phyloP scores from a whole-genome alignment of 2,888 invertebrate species.

The Sminthurinus aureus region DNA sequence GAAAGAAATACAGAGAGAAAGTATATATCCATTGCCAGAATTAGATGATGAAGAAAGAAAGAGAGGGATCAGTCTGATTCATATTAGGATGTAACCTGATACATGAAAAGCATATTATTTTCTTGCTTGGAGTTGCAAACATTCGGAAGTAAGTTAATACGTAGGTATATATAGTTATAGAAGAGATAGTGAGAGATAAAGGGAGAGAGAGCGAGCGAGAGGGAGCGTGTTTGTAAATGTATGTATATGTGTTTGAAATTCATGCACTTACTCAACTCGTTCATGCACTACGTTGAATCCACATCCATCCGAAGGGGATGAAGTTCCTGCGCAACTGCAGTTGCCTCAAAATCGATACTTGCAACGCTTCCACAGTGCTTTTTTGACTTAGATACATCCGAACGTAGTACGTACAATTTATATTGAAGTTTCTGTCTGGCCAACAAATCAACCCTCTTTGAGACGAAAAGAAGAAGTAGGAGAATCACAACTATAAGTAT shows the following conservation, averaged over 20 bases:
- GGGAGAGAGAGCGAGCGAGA: slow-evolving; percentile 14
- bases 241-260: slow-evolving; percentile 37
- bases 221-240: slow-evolving; percentile 8
- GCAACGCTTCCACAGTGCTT: slow-evolving; percentile 49
- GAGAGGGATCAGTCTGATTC: slow-evolving; percentile 18
- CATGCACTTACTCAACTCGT: slow-evolving; percentile 47
- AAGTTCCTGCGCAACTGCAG: slow-evolving; percentile 53
- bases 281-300: slow-evolving; percentile 29
- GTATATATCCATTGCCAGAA: background rate
- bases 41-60: slow-evolving; percentile 7
- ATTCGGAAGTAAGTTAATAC: slow-evolving; percentile 7
- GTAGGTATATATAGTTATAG: background rate
- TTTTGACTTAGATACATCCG: slow-evolving; percentile 17
- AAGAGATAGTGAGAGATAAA: background rate
- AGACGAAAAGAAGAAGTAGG: background rate
- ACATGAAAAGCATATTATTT: slow-evolving; percentile 30
- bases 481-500: slow-evolving; percentile 25
- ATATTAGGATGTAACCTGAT: slow-evolving; percentile 32
- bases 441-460: slow-evolving; percentile 38
- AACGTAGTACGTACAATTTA: slow-evolving; percentile 3
- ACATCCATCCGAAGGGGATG: slow-evolving; percentile 39
- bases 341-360: slow-evolving; percentile 56
- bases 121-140: slow-evolving; percentile 8
- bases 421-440: slow-evolving; percentile 14
- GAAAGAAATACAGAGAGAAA: background rate